Conservation (phyloP, 1,140 invertebrate genomes). For the Cardiocondyla obscurior region DNA sequence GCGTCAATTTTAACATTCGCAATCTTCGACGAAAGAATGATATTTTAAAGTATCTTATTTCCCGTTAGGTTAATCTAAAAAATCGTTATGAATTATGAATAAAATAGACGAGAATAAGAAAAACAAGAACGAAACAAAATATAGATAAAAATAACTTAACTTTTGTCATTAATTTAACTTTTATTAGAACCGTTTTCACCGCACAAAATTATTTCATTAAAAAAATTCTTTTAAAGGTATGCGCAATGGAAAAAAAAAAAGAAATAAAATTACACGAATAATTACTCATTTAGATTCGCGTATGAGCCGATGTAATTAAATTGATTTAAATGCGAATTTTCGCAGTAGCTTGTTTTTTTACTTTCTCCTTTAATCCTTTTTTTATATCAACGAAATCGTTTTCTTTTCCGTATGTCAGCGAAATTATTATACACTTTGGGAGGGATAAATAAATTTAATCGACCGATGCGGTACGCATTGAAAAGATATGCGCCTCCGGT, state of each 20-base stretch:
- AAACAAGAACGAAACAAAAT: background rate
- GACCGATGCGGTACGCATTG: background rate
- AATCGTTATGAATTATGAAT: background rate
- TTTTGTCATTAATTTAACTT: slow-evolving; percentile 8
- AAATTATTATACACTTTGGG: too few relatives aligned
- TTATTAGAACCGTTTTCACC: background rate
- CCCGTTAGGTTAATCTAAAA: slow-evolving; percentile 2
- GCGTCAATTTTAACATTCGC: slow-evolving; percentile 37
- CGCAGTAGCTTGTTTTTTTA: background rate
- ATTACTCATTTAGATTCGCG: background rate
- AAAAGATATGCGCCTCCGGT: background rate
- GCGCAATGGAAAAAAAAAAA: background rate
- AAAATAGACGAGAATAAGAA: background rate
- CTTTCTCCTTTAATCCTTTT: background rate
- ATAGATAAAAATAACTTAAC: background rate
- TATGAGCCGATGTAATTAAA: background rate
- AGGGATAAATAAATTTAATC: slow-evolving; percentile 12
- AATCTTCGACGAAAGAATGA: background rate
- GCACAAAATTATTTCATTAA: background rate
- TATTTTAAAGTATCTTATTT: background rate
- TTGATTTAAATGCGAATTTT: background rate
- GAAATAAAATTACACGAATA: background rate
- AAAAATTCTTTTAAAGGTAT: background rate
- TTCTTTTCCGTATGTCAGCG: too few relatives aligned
- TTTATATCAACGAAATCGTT: background rate